Conservation (phyloP, 2,113 vertebrate genomes). For the Grus americana region DNA sequence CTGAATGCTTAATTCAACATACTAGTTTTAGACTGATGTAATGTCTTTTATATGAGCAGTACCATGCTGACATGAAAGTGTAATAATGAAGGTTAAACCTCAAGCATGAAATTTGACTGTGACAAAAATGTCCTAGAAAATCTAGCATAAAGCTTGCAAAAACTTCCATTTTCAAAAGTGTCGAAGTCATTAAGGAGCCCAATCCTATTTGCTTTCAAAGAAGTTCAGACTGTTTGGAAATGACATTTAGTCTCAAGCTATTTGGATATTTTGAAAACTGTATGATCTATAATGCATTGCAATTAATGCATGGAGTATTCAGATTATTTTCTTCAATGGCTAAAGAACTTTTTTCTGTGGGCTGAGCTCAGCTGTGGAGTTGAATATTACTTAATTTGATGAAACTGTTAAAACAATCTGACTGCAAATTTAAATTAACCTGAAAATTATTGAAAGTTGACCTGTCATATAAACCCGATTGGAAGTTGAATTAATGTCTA, state of each 20-base stretch:
- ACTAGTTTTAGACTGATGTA: not conserved
- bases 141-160: not conserved
- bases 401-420: not conserved
- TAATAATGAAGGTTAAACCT: not conserved
- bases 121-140: not conserved
- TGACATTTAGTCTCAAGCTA: not conserved
- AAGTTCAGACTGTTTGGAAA: not conserved
- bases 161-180: not conserved
- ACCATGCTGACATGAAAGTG: not conserved
- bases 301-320: not conserved
- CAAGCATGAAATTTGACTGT: not conserved
- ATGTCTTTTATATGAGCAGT: not conserved
- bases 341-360: not conserved
- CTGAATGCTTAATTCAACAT: constrained; percentile 13
- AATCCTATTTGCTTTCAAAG: not conserved
- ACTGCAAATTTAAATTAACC: not conserved
- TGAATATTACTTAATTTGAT: not conserved
- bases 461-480: not conserved
- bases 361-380: not conserved
- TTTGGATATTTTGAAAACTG: not conserved
- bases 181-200: not conserved
- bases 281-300: not conserved
- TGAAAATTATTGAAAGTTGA: not conserved
- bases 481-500: not conserved
- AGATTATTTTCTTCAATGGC: not conserved